phyloP scores from a whole-genome alignment of 2,888 invertebrate genomes.

The Eupithecia inturbata region DNA sequence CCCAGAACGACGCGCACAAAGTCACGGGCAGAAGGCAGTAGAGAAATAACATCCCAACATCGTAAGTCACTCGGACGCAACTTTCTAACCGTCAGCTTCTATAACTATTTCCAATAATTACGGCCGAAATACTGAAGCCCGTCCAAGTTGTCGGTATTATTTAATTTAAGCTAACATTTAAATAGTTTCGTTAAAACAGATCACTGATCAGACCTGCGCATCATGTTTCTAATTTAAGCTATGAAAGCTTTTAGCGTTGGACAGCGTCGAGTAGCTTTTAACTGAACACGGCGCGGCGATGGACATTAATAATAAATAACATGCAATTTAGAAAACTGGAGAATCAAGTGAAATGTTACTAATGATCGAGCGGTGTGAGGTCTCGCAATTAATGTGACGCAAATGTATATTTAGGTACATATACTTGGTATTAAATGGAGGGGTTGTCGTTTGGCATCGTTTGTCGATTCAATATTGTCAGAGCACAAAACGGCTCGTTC shows the following conservation, averaged over 20 bases:
- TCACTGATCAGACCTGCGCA: background rate
- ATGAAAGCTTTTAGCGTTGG: slow-evolving; percentile 1
- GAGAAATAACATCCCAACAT: too few species aligned
- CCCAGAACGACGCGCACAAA: too few species aligned
- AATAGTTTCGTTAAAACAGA: background rate
- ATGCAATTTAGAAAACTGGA: background rate
- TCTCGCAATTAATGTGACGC: background rate
- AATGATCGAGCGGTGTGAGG: background rate
- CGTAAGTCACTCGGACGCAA: background rate
- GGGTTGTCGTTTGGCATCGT: background rate
- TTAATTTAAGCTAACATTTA: background rate
- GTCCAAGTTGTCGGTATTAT: background rate
- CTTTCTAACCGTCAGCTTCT: background rate
- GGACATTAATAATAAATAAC: background rate
- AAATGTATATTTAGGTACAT: background rate
- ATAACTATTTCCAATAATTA: background rate
- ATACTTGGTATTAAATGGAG: background rate
- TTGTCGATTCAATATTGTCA: background rate
- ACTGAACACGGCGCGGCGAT: background rate
- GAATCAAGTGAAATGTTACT: background rate
- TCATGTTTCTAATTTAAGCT: background rate
- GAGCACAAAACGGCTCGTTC: background rate
- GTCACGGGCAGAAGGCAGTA: too few species aligned
- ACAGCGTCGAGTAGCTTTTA: background rate
- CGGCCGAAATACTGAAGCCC: background rate